A percentile compares a stretch with the other conserved stretches of the same genome.
phyloP scores from a whole-genome alignment of 2,888 invertebrate genomes.

The Hylaea fasciaria region DNA sequence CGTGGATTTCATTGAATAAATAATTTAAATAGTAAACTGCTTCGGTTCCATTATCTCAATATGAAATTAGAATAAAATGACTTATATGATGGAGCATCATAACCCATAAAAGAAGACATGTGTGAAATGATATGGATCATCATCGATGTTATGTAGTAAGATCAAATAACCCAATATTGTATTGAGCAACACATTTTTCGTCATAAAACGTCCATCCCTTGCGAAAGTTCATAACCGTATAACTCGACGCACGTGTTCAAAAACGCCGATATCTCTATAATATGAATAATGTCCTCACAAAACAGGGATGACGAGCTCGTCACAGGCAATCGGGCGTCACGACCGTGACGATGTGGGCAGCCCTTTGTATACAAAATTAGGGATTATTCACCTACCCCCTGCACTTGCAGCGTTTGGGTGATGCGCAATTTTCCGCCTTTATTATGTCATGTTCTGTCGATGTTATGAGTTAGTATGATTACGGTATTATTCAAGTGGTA shows the following conservation, averaged over 20 bases:
- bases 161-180: no score
- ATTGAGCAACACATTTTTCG: not conserved
- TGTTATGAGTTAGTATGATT: not conserved
- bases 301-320: conserved; percentile 50
- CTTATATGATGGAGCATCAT: no score
- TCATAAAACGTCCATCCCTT: conserved; percentile 1
- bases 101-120: no score
- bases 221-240: not conserved
- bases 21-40: conserved; percentile 20
- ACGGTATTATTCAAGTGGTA: no score
- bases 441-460: conserved; percentile 6
- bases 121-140: no score
- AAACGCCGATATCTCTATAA: conserved; percentile 30
- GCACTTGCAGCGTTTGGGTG: conserved; percentile 41
- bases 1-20: conserved; percentile 35
- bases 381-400: conserved; percentile 66
- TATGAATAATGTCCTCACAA: conserved; percentile 27
- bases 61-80: not conserved
- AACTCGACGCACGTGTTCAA: conserved; percentile 34
- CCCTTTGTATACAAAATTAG: conserved; percentile 78
- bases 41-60: not conserved
- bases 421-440: conserved; percentile 59
- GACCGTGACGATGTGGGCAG: conserved; percentile 68
- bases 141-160: no score
- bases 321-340: conserved; percentile 57